These are phyloP conservation scores for Ispidina picta DNA, from an alignment of 2,797 vertebrate genomes.

Conservation along the genomic window DNA sequence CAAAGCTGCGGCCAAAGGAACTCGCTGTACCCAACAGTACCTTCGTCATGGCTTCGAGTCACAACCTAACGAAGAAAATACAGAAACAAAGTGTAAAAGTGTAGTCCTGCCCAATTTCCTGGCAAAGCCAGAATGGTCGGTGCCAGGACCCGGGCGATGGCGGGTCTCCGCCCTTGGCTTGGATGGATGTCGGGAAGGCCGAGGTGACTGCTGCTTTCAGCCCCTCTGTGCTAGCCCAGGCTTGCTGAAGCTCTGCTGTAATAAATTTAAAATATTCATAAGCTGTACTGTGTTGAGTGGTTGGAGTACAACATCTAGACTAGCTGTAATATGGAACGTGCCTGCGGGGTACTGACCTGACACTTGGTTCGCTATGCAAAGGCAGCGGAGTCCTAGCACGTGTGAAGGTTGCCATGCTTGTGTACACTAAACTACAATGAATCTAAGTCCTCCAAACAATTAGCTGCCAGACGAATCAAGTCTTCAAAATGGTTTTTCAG, in stretches of 20 bases:
- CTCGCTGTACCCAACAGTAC: accelerated
- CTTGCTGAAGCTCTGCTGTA: not conserved
- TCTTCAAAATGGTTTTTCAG: not conserved
- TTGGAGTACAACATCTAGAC: not conserved
- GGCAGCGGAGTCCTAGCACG: accelerated
- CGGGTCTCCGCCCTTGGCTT: accelerated
- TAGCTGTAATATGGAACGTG: too few relatives aligned
- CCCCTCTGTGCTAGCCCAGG: accelerated
- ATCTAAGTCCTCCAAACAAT: not conserved
- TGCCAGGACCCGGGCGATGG: not conserved
- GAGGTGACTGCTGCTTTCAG: accelerated
- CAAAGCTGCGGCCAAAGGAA: not conserved
- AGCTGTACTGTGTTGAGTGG: not conserved
- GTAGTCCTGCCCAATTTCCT: accelerated
- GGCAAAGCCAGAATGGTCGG: accelerated
- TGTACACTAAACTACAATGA: accelerated
- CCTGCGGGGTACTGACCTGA: not conserved
- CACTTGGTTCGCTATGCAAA: not conserved
- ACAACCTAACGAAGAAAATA: accelerated
- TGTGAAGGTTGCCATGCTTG: accelerated
- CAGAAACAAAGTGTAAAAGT: not conserved
- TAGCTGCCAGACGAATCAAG: not conserved
- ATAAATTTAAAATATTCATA: not conserved
- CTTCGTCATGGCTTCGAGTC: accelerated
- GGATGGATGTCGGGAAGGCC: accelerated